phyloP scores from a whole-genome alignment of 2,797 vertebrate genomes.

The Cossypha caffra region DNA sequence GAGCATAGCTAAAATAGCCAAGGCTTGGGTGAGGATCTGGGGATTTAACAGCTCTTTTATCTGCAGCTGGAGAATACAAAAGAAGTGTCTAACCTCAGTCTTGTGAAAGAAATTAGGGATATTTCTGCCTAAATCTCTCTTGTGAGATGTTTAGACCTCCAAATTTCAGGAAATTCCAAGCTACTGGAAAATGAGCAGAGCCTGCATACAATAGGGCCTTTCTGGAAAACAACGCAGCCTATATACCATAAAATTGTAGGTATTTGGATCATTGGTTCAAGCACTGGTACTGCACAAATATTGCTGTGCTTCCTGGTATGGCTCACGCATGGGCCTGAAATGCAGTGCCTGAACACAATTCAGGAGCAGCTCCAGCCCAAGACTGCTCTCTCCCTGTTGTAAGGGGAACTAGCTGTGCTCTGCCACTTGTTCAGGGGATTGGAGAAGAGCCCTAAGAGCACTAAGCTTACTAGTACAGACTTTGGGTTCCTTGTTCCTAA shows the following conservation, averaged over 20 bases:
- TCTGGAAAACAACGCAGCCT: not conserved
- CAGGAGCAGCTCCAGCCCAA: not conserved
- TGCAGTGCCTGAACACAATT: not conserved
- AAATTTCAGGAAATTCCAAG: not conserved
- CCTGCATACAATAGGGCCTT: not conserved
- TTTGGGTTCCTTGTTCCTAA: not conserved
- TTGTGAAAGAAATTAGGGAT: not conserved
- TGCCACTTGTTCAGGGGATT: not conserved
- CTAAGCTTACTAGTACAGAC: not conserved
- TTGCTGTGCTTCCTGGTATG: not conserved
- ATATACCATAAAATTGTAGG: not conserved
- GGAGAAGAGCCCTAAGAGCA: not conserved
- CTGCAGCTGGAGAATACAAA: not conserved
- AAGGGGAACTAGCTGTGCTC: not conserved
- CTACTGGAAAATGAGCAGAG: not conserved
- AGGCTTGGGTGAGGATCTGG: not conserved
- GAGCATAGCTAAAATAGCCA: not conserved
- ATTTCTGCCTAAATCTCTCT: not conserved
- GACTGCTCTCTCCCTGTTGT: not conserved
- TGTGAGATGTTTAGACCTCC: not conserved
- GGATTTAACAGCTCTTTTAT: not conserved
- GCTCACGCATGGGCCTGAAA: rapidly evolving
- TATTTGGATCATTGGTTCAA: not conserved
- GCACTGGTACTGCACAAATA: not conserved
- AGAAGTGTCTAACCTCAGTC: not conserved